Evolutionary conservation across 2,113 vertebrate species (phyloP).

Genomic region (Brachyhypopomus occidentalis): DNA sequence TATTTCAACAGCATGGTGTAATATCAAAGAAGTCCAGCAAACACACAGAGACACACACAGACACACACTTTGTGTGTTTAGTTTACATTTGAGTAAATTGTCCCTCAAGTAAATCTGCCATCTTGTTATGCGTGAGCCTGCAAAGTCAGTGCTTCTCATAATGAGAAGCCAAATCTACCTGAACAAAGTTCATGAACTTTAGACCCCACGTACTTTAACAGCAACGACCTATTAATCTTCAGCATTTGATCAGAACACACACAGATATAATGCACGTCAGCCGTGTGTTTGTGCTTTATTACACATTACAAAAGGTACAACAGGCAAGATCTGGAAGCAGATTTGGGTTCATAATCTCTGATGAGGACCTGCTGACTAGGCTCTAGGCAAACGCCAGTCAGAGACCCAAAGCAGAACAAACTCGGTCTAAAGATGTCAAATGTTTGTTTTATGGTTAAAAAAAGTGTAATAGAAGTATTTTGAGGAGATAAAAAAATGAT

Average conservation of each 20-base stretch:
- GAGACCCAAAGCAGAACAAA: neutral
- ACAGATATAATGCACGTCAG: constrained; percentile 3
- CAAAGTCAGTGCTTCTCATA: neutral
- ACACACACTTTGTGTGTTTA: no score
- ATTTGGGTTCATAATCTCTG: constrained; percentile 1
- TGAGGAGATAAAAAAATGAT: neutral
- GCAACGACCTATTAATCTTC: neutral
- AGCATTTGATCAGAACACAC: neutral
- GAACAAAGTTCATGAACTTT: constrained; percentile 43
- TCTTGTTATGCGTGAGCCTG: neutral
- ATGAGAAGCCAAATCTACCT: neutral
- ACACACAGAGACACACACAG: no score
- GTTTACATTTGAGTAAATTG: neutral
- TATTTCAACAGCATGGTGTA: neutral
- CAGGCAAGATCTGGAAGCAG: neutral
- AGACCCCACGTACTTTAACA: neutral
- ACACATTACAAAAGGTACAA: neutral
- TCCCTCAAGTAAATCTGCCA: neutral
- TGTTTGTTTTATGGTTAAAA: no score
- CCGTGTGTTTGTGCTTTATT: constrained; percentile 2
- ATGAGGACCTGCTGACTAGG: neutral
- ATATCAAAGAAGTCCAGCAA: no score
- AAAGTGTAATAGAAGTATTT: no score
- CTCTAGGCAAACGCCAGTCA: neutral
- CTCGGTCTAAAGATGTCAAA: no score